Percentiles rank a stretch among this genome's conserved stretches.
These are phyloP conservation scores for Hydrolagus colliei DNA, from an alignment of 2,797 vertebrate species.

Conservation along the genomic window DNA sequence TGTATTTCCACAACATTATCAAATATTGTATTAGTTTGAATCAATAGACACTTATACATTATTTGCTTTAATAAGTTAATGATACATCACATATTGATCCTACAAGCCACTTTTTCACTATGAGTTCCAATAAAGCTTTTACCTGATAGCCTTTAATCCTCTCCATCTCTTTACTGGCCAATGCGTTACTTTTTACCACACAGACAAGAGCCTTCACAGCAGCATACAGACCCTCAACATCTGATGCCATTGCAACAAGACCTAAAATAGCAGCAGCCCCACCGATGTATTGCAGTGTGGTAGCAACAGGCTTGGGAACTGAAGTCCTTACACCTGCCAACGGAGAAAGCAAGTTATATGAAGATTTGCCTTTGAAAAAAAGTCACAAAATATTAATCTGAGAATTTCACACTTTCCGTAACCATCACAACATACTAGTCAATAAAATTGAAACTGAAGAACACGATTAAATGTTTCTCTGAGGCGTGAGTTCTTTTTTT, in stretches of 20 bases:
- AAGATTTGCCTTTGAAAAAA: not conserved
- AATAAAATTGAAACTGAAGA: not conserved
- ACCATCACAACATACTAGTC: not conserved
- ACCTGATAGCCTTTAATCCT: slow-evolving; percentile 98
- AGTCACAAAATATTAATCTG: not conserved
- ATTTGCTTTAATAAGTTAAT: no score
- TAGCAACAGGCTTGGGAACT: slow-evolving; percentile 88
- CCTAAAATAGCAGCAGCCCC: slow-evolving; percentile 94
- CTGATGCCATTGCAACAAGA: slow-evolving; percentile 94
- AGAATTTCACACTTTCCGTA: not conserved
- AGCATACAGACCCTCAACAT: slow-evolving; percentile 92
- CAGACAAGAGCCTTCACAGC: slow-evolving; percentile 96
- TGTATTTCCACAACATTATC: no score
- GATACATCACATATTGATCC: no score
- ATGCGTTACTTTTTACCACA: slow-evolving; percentile 91
- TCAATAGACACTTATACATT: not conserved
- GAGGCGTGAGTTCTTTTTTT: no score
- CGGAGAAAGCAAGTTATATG: not conserved
- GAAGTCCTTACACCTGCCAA: slow-evolving; percentile 84
- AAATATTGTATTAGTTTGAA: no score
- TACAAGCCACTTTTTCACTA: not conserved
- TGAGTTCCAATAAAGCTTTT: slow-evolving; percentile 25
- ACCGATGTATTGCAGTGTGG: slow-evolving; percentile 88
- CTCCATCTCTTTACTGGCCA: slow-evolving; percentile 98
- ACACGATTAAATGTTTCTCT: not conserved